Evolutionary conservation across 2,888 invertebrate genomes (phyloP).

Genomic region (Drosophila ochracea): DNA sequence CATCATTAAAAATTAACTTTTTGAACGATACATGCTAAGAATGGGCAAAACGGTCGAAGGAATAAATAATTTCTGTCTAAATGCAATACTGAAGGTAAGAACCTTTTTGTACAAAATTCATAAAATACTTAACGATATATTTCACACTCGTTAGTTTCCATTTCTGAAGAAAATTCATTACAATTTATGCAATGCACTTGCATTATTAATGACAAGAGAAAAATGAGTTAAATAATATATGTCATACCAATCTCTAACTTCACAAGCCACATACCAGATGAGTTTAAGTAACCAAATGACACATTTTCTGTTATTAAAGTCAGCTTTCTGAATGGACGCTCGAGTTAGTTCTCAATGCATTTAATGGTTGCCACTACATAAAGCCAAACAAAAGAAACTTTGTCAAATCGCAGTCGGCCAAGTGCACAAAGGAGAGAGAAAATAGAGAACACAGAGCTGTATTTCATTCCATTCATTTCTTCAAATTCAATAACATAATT

Average conservation of each 20-base stretch:
- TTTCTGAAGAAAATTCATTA: not conserved
- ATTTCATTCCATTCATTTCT: slow-evolving; percentile 28
- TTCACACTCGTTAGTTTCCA: not conserved
- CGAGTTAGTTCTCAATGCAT: slow-evolving; percentile 11
- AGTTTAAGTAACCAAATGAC: not conserved
- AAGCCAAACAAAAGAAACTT: slow-evolving; percentile 16
- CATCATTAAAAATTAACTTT: not conserved
- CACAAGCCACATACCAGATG: not conserved
- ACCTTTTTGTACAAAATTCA: not conserved
- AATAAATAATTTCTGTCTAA: not conserved
- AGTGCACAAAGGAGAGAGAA: slow-evolving; percentile 4
- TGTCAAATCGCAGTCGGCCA: slow-evolving; percentile 17
- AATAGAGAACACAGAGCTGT: not conserved
- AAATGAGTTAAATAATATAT: not conserved
- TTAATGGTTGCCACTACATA: slow-evolving; percentile 4
- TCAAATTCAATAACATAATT: slow-evolving; percentile 71
- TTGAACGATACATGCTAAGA: not conserved
- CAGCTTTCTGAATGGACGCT: not conserved
- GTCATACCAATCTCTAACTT: not conserved
- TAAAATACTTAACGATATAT: not conserved
- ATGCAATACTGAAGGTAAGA: not conserved
- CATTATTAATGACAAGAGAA: not conserved
- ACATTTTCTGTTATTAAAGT: slow-evolving; percentile 7
- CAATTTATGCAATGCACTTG: not conserved
- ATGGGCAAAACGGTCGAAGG: not conserved